Conservation (phyloP, 2,797 vertebrate species). For the Tinamus major region DNA sequence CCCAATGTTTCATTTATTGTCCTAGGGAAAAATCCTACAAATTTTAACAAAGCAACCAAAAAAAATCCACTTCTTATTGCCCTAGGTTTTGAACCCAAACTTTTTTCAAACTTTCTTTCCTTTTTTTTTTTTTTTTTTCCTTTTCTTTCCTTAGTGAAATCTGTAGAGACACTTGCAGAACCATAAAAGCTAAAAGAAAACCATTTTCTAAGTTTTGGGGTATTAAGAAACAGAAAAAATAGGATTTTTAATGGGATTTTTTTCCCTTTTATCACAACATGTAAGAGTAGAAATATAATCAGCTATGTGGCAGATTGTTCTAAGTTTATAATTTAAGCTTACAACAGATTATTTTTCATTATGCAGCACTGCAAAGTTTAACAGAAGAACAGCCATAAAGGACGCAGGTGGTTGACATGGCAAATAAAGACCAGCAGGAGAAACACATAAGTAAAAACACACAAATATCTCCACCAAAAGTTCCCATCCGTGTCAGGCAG, state of each 20-base stretch:
- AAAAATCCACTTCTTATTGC: background rate
- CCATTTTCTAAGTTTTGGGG: background rate
- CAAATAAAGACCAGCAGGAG: background rate
- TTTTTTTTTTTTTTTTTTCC: background rate
- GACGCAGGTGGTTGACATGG: background rate
- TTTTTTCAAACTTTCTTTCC: background rate
- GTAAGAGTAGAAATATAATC: background rate
- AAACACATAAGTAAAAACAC: background rate
- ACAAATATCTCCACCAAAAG: background rate
- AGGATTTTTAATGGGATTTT: background rate
- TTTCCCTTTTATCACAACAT: background rate
- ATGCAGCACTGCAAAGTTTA: background rate
- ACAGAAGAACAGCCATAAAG: background rate
- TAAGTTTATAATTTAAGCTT: background rate
- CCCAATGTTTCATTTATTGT: background rate
- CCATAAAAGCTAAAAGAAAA: background rate
- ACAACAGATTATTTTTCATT: background rate
- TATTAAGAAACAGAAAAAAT: background rate
- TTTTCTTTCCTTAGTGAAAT: background rate
- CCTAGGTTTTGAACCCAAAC: background rate
- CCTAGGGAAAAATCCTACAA: background rate
- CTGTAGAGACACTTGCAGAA: background rate
- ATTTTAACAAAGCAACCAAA: background rate
- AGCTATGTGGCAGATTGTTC: accelerated
- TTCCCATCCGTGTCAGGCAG: background rate